Evolutionary conservation across 2,888 invertebrate species (phyloP).

Genomic region (Maniola hyperantus): DNA sequence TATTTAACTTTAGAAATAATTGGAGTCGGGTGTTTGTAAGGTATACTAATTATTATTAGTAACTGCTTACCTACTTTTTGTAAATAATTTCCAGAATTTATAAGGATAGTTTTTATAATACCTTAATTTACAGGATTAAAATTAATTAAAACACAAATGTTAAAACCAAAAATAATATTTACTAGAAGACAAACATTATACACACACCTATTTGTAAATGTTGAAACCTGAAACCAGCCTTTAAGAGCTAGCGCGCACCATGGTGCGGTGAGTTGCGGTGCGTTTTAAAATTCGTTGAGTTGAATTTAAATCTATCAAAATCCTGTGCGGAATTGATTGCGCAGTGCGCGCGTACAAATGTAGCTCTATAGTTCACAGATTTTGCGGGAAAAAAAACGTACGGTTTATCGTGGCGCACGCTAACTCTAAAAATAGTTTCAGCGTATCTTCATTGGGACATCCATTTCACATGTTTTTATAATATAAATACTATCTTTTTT

Average conservation of each 20-base stretch:
- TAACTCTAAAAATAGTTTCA: constrained; percentile 19
- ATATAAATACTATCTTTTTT: background rate
- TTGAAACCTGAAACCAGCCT: constrained; percentile 39
- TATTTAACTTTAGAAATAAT: background rate
- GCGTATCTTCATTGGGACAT: constrained; percentile 32
- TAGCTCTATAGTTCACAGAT: too few species aligned
- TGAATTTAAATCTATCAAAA: too few species aligned
- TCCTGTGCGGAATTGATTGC: too few species aligned
- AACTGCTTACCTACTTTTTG: background rate
- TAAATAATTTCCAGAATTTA: background rate
- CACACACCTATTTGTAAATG: constrained; percentile 62
- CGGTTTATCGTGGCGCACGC: too few species aligned
- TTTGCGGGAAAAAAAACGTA: too few species aligned
- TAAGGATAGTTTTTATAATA: background rate
- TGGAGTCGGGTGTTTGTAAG: constrained; percentile 8
- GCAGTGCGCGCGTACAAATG: too few species aligned
- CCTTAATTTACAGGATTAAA: constrained; percentile 6
- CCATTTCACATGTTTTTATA: constrained; percentile 17
- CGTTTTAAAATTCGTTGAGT: too few species aligned
- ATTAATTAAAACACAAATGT: constrained; percentile 52
- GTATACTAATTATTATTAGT: background rate
- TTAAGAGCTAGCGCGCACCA: too few species aligned
- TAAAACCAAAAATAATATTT: constrained; percentile 79
- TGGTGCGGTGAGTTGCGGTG: too few species aligned
- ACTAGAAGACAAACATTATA: constrained; percentile 78